Evolutionary conservation across 37 sponge, comb jelly and placozoan genomes (phyloP).

Genomic region (Corticium candelabrum): DNA sequence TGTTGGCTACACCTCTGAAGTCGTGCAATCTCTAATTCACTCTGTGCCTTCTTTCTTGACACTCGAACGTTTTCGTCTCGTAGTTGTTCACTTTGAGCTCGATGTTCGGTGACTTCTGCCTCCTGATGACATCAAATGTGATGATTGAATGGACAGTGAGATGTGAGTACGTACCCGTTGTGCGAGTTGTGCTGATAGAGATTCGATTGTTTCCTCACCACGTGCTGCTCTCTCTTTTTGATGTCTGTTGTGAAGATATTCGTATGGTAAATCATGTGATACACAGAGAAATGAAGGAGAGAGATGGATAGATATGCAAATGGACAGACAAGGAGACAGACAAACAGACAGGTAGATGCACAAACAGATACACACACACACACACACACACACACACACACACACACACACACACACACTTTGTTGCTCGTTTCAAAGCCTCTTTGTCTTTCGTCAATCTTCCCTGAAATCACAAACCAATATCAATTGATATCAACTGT

Average conservation of each 20-base stretch:
- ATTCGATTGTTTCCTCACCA: background rate
- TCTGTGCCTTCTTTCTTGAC: background rate
- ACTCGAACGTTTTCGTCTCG: background rate
- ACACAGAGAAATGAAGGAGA: constrained; percentile 13
- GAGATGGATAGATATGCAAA: background rate
- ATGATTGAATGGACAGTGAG: background rate
- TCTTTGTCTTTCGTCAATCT: constrained; percentile 45
- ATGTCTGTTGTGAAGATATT: too few species aligned
- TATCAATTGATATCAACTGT: too few species aligned
- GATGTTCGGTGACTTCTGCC: background rate
- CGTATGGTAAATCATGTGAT: background rate
- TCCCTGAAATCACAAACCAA: too few species aligned
- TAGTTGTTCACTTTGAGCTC: background rate
- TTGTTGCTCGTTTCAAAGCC: constrained; percentile 27
- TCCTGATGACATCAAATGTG: background rate
- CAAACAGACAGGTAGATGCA: too few species aligned
- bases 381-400: background rate
- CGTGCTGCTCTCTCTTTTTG: background rate
- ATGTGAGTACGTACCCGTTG: background rate
- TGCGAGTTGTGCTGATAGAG: background rate
- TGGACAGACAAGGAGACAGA: too few species aligned
- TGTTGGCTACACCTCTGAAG: background rate
- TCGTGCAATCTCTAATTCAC: background rate
- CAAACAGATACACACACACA: too few species aligned
- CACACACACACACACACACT: constrained; percentile 15